Base-by-base conservation (phyloP, 2,113 vertebrate species). In the Dromaius novaehollandiae region DNA sequence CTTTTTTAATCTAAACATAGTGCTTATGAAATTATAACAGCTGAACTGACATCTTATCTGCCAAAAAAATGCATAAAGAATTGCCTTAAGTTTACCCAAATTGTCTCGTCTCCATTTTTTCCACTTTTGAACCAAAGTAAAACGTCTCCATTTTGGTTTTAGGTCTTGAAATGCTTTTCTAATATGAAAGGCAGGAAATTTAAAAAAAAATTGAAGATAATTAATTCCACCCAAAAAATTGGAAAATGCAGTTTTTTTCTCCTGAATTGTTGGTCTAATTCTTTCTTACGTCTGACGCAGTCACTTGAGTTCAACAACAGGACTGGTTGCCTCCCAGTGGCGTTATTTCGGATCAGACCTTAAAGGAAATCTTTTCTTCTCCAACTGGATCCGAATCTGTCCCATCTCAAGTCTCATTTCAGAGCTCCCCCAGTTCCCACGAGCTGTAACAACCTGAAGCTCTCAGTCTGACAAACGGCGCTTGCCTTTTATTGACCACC, bases 231-330 rank as follows among this genome's bases (percentile, higher is more conserved):
- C 30, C 60, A 36, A 66, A 44, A 87, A 89, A 30, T 5, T 20
- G 4, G 76, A 71, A 71, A 21, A 15, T 19, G 3, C 0, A 24
- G 0, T 0, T 20, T 56, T n/a, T n/a, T 48, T 50, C 51, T 9
- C n/a, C 25, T 56, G 60, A 66, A 53, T 44, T 70, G 61, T 32
- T 83, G 9, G 9, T 1, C 16, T 30, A 1, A 3, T 5, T 51
- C 9, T 48, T 84, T 46, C 53, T 50, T 9, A 2, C 5, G 6
- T 25, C 30, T 81, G 60, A 44, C 60, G 40, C 20, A 51, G 34
- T 19, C 28, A 38, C 8, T 76, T 9, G 19, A 13, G 42, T 13
- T 20, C 58, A 53, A 16, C 9, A 30, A 2, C 22, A 48, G 4
- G 38, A 56, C 19, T 65, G 4, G 3, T 32, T 88, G 34, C 12